Evolutionary conservation across 1,140 invertebrate species (phyloP).

Genomic region (Drosophila oshimai): DNA sequence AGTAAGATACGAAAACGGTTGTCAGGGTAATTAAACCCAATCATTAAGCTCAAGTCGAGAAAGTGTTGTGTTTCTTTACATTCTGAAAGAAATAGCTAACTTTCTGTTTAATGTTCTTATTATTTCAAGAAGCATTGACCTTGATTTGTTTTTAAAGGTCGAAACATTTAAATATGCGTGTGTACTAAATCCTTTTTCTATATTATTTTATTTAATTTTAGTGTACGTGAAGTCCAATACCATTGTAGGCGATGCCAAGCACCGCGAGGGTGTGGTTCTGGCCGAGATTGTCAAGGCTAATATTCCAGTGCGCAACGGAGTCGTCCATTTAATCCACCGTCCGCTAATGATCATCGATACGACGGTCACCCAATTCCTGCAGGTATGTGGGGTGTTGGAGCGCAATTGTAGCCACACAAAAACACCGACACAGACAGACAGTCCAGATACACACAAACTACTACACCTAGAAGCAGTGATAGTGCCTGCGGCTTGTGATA

Average conservation of each 20-base stretch:
- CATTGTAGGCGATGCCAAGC: conserved; percentile 88
- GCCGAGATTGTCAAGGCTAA: conserved; percentile 95
- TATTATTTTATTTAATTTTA: conserved; percentile 72
- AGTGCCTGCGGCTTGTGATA: conserved; percentile 50
- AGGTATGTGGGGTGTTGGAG: conserved; percentile 85
- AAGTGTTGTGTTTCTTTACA: no score
- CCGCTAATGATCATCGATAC: conserved; percentile 95
- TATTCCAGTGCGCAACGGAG: conserved; percentile 95
- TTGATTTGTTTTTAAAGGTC: no score
- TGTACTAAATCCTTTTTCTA: no score
- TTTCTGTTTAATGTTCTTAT: no score
- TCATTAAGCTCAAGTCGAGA: no score
- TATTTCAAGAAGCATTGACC: no score
- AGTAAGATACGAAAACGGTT: conserved; percentile 82
- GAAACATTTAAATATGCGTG: no score
- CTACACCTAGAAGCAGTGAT: conserved; percentile 25
- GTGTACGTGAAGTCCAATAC: conserved; percentile 95
- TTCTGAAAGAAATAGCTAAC: no score
- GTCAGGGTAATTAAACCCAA: not conserved
- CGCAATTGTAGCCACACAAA: conserved; percentile 15
- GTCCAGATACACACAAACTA: not conserved
- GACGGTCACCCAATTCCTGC: conserved; percentile 91
- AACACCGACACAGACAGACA: conserved; percentile 14
- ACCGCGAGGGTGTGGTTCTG: conserved; percentile 91
- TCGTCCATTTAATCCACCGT: conserved; percentile 94